Evolutionary conservation across 2,113 vertebrate species (phyloP).

Genomic region (Leptosomus discolor): DNA sequence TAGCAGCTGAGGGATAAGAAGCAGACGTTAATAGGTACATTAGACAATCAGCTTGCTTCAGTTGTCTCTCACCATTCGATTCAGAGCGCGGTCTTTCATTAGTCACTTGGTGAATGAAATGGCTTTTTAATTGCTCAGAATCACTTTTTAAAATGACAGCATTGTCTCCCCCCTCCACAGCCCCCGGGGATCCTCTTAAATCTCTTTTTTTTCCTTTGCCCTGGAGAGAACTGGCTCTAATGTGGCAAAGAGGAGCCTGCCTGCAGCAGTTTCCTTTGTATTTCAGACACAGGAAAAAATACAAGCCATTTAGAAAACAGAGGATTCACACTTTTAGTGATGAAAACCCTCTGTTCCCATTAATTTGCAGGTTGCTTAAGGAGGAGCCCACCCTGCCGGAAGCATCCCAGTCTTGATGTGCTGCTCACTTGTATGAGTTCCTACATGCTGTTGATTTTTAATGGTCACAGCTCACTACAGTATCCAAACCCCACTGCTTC

Average conservation of each 20-base stretch:
- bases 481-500: neutral
- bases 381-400: neutral
- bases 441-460: neutral
- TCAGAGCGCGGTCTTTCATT: neutral
- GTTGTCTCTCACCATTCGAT: neutral
- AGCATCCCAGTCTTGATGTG: neutral
- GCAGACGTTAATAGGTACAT: neutral
- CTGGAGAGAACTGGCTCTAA: neutral
- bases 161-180: neutral
- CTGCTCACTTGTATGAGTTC: neutral
- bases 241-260: neutral
- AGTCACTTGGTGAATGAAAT: constrained; percentile 39
- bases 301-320: neutral
- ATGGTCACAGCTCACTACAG: neutral
- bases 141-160: neutral
- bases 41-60: neutral
- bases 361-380: neutral
- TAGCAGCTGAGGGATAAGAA: neutral
- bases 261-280: neutral
- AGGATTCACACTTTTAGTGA: neutral
- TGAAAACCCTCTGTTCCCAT: neutral
- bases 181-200: neutral
- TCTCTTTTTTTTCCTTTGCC: neutral
- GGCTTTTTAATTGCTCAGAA: constrained; percentile 43
- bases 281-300: neutral